Conservation (phyloP, 1,140 invertebrate genomes). For the Drosophila suzukii region DNA sequence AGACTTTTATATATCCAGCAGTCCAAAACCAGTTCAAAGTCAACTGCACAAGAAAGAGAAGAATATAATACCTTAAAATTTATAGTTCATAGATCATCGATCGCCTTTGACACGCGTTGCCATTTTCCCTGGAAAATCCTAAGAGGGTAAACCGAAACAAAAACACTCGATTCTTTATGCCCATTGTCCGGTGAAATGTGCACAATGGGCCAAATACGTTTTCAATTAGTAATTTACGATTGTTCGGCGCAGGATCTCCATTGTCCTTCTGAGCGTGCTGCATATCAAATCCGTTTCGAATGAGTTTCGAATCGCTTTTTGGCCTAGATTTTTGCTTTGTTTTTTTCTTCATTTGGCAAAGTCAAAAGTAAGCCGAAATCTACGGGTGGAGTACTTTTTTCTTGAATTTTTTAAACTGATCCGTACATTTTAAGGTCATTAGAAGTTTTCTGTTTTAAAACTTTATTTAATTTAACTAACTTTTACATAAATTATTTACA, state of each 20-base stretch:
- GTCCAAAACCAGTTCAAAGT: no score
- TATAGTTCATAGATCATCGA: constrained; percentile 14
- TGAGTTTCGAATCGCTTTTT: constrained; percentile 33
- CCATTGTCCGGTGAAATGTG: constrained; percentile 58
- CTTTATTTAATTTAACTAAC: background rate
- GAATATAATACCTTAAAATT: background rate
- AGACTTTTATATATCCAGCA: background rate
- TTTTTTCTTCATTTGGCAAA: background rate
- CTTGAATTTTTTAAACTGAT: background rate
- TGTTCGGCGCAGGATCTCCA: constrained; percentile 26
- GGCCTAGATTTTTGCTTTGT: constrained; percentile 1
- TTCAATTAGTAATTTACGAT: constrained; percentile 81
- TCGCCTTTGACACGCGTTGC: constrained; percentile 29
- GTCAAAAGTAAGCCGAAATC: background rate
- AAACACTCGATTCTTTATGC: constrained; percentile 9
- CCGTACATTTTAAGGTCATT: no score
- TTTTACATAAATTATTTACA: background rate
- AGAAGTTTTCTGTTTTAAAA: no score
- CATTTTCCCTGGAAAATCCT: constrained; percentile 30
- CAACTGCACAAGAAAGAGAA: background rate
- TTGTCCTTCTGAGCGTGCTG: constrained; percentile 43
- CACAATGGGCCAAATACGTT: constrained; percentile 63
- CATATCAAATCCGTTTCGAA: constrained; percentile 62
- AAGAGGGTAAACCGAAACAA: constrained; percentile 9
- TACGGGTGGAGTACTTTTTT: background rate